Evolutionary conservation across 2,113 vertebrate species (phyloP), one percentile per base, ranked within the genome.

Genomic region (Arvicanthis niloticus): DNA sequence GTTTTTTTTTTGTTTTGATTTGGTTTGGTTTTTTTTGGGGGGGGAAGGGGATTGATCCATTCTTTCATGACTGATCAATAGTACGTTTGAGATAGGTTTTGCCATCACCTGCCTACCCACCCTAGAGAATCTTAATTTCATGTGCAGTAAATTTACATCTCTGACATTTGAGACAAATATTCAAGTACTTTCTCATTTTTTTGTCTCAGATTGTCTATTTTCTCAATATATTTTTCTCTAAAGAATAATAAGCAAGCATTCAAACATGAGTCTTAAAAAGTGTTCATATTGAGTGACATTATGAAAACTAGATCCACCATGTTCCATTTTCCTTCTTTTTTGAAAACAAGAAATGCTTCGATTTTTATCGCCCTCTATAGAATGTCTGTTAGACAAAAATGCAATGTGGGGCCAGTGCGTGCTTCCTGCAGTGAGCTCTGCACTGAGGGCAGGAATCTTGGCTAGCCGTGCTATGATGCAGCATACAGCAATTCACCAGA

Each of bases 361-460:
- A 11, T 93, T 82, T 97, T 98, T 96, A 97, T 96, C 92, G 91
- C n/a, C 24, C 62, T 53, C 24, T 89, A 75, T 31, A 87, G 81
- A 91, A 93, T 65, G 60, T 21, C 91, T 94, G 77, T 94, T 84
- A 68, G 60, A 96, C 53, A 84, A 92, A 92, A 95, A 90, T 87
- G 51, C 88, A 94, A 89, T 88, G 42, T 90, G 94, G 45, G 51
- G 48, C n/a, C 93, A 95, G 42, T 94, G 1, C 90, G 53, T 95
- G 93, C 91, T 97, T 95, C 96, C 97, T 97, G 89, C 85, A 97
- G 77, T 96, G 89, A 97, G 16, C 93, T 91, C 40, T 26, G 95
- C 88, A 67, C 87, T 95, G 87, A 97, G 97, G 26, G 1, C 0
- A 21, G 89, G 90, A 92, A 97, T 98, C 97, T 98, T 97, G 97